Evolutionary conservation across 2,888 invertebrate species (phyloP), one percentile per base, ranked within the genome.

Genomic region (Cylloceria caligata): DNA sequence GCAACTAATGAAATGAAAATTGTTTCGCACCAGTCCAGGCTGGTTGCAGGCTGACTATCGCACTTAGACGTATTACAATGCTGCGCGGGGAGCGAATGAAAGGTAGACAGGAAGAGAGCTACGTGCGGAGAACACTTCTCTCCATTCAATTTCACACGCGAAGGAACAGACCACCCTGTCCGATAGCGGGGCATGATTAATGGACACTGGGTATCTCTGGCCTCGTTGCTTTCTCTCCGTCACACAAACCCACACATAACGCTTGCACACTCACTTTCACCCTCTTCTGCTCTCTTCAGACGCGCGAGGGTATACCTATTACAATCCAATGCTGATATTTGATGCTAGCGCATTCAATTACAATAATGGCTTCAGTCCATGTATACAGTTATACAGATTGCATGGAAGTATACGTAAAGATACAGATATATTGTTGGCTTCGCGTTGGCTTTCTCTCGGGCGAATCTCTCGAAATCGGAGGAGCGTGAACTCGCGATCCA

Each of bases 101-200:
- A 69, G 77, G 72, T 62, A 81, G 65, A 62, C 64, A 69, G 73
- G 79, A 76, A 76, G 71, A 69, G 81, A 45, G 71, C 79, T 83
- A 85, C 84, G 77, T 80, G 81, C 80, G 84, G 83, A 77, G 82
- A 85, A 86, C 86, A 87, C 87, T 88, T 88, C 87, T 84, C 83
- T 87, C 87, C 88, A 88, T 89, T 89, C 88, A 88, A 90, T 90
- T 90, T 89, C 88, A 88, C 88, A 88, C 87, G 87, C 88, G 88
- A 88, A 87, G 86, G 88, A 88, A 87, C 88, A 88, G 86, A 84
- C 86, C 84, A 81, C 80, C 83, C 86, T 85, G 87, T 88, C 87
- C 87, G 88, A 90, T 89, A 89, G 87, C 84, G 84, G 39, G 69
- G 81, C 86, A 88, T 90, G 90, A 90, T 90, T 90, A 90, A 90